phyloP scores from a whole-genome alignment of 2,797 vertebrate species.

The Austrolebias charrua region DNA sequence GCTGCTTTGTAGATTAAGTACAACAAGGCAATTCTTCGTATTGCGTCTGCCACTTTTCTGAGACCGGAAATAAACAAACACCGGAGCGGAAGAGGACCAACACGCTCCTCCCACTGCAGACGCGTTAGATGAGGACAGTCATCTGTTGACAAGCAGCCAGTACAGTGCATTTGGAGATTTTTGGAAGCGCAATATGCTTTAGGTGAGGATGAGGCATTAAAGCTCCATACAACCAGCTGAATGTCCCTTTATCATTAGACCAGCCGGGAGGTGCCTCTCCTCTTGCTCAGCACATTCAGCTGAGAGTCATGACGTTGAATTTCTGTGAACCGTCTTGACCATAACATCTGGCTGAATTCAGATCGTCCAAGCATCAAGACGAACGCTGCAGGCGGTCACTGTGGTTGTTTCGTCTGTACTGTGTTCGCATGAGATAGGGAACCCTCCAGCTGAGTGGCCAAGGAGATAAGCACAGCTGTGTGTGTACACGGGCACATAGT shows the following conservation, averaged over 20 bases:
- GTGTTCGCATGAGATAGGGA: slow-evolving; percentile 58
- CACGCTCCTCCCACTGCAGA: too few species aligned
- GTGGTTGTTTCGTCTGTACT: slow-evolving; percentile 38
- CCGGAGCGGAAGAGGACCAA: too few species aligned
- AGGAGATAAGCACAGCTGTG: slow-evolving; percentile 61
- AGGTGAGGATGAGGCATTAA: too few species aligned
- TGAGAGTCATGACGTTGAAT: slow-evolving; percentile 29
- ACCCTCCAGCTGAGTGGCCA: slow-evolving; percentile 68
- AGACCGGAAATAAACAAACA: too few species aligned
- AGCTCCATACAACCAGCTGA: slow-evolving; percentile 8
- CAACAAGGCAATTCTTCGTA: too few species aligned
- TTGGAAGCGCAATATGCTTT: too few species aligned
- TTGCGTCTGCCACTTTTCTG: too few species aligned
- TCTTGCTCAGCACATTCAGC: slow-evolving; percentile 8
- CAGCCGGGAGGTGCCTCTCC: not conserved
- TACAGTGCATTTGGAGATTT: too few species aligned
- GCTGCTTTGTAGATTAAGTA: too few species aligned
- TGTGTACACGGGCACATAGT: slow-evolving; percentile 29
- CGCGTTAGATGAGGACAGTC: too few species aligned
- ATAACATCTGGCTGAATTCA: slow-evolving; percentile 53
- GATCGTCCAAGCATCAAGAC: slow-evolving; percentile 36
- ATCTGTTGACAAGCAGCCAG: too few species aligned
- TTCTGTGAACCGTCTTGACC: slow-evolving; percentile 17
- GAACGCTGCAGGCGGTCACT: slow-evolving; percentile 39
- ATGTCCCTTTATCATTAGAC: slow-evolving; percentile 1